Evolutionary conservation across 2,113 vertebrate genomes (phyloP), one percentile per base, ranked within the genome.

Genomic region (Lasiurus borealis): DNA sequence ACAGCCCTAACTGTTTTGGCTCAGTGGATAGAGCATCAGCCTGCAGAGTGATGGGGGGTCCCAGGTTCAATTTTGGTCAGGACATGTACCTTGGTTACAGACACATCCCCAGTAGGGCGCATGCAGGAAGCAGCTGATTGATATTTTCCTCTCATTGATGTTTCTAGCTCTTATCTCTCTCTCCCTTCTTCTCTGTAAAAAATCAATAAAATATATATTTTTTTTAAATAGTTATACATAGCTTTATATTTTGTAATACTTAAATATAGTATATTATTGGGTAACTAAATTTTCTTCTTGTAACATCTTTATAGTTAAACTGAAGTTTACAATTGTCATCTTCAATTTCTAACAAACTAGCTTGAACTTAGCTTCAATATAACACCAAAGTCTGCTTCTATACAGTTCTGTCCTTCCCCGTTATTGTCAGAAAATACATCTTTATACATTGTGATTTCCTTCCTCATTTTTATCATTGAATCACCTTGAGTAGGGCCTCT

Each of bases 331-430:
- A 64, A 64, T 11, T 73, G 44, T 36, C 23, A 64, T 52, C n/a
- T 80, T 73, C 71, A 62, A 87, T 62, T 71, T 73, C 68, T 73
- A 88, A 48, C 59, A 68, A 85, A 75, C 46, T 92, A 77, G 81
- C 25, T 88, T 31, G 34, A 54, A 85, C 12, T 54, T 11, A 86
- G 36, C 27, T 57, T 91, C 62, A 48, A 36, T 23, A 46, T 15
- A 25, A 66, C 14, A 71, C 36, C 72, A 44, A 78, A 71, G 13
- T 62, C 12, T 36, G 2, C 69, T 54, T 73, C 34, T 85, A 48
- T 25, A 71, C 7, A 34, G 87, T 54, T 81, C 71, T 93, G 31
- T 16, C 80, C 62, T 14, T 82, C n/a, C 21, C 52, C 31, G 44
- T 86, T 78, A 44, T 14, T 52, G 12, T 34, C 34, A 46, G 2